phyloP scores from a whole-genome alignment of 2,113 vertebrate genomes.

The pig (Sus scrofa) region T2T-Sscrofa CM000827.6:63127001-63127500 shows the following conservation, averaged over 20 bases:
- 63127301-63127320: background rate
- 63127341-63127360: background rate
- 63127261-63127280: background rate
- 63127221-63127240: background rate
- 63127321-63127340: background rate
- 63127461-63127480: too few species aligned
- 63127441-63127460: too few species aligned
- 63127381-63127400: too few species aligned
- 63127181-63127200: background rate
- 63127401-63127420: too few species aligned
- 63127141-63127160: background rate
- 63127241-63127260: background rate
- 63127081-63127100: background rate
- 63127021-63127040: background rate
- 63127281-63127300: background rate
- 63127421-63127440: too few species aligned
- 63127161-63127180: background rate
- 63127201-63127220: background rate
- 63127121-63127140: slow-evolving; percentile 21
- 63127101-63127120: background rate
- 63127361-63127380: background rate
- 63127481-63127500: too few species aligned
- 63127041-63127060: background rate
- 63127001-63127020: background rate
- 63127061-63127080: background rate